Percentiles rank a stretch among this genome's conserved stretches.
Conservation (phyloP, 2,113 vertebrate species). For the Poeciliopsis retropinna region DNA sequence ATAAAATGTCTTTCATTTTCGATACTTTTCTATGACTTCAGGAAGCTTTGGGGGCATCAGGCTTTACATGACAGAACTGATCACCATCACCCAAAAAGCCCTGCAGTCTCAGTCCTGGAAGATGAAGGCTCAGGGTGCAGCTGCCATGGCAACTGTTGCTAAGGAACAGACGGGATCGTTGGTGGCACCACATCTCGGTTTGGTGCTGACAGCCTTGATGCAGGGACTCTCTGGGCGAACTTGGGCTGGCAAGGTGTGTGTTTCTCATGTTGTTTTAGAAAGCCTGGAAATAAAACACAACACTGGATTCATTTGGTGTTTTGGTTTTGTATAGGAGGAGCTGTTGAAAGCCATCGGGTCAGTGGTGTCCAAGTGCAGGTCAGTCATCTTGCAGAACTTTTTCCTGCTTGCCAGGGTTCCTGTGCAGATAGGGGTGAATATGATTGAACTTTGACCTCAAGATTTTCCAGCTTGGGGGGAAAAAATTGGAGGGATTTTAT, state of each 20-base stretch:
- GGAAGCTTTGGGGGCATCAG: conserved; percentile 96
- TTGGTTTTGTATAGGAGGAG: conserved; percentile 85
- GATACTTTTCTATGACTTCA: conserved; percentile 26
- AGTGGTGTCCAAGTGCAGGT: conserved; percentile 91
- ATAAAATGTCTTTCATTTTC: not conserved
- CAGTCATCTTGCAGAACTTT: conserved; percentile 10
- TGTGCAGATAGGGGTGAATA: not conserved
- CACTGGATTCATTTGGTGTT: not conserved
- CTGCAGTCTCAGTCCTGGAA: conserved; percentile 98
- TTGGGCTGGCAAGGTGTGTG: conserved; percentile 93
- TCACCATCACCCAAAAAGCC: conserved; percentile 91
- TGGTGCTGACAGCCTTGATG: conserved; percentile 88
- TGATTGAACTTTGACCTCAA: not conserved
- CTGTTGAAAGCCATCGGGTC: conserved; percentile 92
- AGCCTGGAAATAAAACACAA: not conserved
- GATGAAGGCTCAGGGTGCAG: conserved; percentile 98
- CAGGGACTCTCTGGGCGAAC: conserved; percentile 93
- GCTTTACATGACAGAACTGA: conserved; percentile 94
- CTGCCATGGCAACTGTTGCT: conserved; percentile 94
- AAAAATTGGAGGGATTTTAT: too few relatives aligned
- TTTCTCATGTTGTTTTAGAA: not conserved
- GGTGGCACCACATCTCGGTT: conserved; percentile 89
- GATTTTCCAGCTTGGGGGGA: too few relatives aligned
- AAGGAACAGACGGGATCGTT: conserved; percentile 91
- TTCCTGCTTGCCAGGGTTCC: not conserved